A percentile compares a stretch with the other conserved stretches of the same genome.
phyloP scores from a whole-genome alignment of 2,113 vertebrate genomes.

The Bujurquina vittata region DNA sequence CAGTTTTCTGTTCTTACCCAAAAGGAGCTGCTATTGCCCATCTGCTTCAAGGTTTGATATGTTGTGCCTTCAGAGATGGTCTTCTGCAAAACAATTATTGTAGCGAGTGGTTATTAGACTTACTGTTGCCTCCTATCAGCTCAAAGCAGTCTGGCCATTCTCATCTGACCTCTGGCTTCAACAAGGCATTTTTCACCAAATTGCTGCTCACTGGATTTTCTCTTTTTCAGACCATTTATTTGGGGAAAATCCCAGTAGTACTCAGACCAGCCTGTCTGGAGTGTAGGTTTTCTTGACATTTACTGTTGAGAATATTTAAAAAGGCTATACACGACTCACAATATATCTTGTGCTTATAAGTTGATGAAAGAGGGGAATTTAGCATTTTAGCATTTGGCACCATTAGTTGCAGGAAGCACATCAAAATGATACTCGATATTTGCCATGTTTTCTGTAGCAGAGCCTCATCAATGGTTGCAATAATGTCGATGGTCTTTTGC shows the following conservation, averaged over 20 bases:
- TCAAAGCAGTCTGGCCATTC: no score
- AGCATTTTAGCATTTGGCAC: neutral
- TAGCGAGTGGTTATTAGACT: neutral
- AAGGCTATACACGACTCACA: neutral
- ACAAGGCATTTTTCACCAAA: no score
- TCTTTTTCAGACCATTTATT: neutral
- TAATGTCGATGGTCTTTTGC: no score
- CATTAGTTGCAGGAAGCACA: no score
- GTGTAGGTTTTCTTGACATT: neutral
- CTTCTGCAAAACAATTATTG: neutral
- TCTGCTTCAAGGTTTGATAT: neutral
- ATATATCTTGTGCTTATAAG: neutral
- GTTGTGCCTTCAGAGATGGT: neutral
- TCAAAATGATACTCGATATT: no score
- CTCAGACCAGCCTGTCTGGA: neutral
- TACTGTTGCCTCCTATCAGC: neutral
- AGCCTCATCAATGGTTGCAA: no score
- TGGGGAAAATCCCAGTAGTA: no score
- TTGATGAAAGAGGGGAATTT: neutral
- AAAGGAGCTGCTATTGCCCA: neutral
- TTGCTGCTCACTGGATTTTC: neutral
- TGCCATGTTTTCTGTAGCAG: no score
- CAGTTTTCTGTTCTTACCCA: no score
- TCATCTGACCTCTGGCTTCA: no score
- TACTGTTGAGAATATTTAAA: neutral